Conservation (phyloP, 2,797 vertebrate species). For the Xenopus petersii region DNA sequence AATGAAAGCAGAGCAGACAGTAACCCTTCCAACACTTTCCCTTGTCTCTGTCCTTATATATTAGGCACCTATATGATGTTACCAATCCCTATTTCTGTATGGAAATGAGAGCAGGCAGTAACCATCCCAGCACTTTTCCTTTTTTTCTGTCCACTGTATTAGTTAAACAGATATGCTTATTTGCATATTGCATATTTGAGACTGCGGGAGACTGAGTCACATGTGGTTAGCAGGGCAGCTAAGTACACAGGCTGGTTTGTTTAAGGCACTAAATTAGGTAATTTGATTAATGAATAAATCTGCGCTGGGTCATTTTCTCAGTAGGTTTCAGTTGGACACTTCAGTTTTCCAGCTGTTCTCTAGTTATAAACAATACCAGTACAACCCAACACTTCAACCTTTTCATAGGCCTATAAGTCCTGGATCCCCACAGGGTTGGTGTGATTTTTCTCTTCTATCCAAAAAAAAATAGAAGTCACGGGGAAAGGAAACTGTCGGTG, state of each 20-base stretch:
- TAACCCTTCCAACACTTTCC: too few relatives aligned
- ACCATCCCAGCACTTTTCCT: too few relatives aligned
- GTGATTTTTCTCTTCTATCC: conserved; percentile 7
- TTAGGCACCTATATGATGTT: too few relatives aligned
- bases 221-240: too few relatives aligned
- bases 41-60: too few relatives aligned
- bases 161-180: too few relatives aligned
- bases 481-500: neutral
- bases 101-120: too few relatives aligned
- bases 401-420: conserved; percentile 1
- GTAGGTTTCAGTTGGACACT: conserved; percentile 20
- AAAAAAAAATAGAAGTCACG: neutral
- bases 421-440: conserved; percentile 15
- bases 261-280: conserved; percentile 36
- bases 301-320: conserved; percentile 13
- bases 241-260: neutral
- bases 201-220: too few relatives aligned
- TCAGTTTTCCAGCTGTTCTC: conserved; percentile 39
- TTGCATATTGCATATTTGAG: too few relatives aligned
- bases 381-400: conserved; percentile 9
- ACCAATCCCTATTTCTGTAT: too few relatives aligned
- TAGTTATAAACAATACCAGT: neutral
- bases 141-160: too few relatives aligned
- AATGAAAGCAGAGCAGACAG: too few relatives aligned
- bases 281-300: conserved; percentile 36